Evolutionary conservation across 2,888 invertebrate genomes (phyloP).

Genomic region (Diabrotica balteata): DNA sequence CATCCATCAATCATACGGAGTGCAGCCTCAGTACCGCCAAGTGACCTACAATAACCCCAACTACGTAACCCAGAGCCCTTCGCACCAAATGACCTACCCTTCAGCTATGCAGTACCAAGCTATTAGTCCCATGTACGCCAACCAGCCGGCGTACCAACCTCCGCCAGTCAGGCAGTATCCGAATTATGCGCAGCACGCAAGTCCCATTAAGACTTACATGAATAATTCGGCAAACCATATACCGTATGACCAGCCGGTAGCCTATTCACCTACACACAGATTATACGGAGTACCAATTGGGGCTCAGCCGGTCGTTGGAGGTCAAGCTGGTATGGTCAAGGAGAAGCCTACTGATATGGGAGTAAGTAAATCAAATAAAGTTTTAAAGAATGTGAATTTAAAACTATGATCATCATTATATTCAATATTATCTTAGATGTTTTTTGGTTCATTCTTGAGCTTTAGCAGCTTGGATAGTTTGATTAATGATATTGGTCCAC

Average conservation of each 20-base stretch:
- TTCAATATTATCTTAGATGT: no score
- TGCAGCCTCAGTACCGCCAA: slow-evolving; percentile 50
- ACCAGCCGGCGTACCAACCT: slow-evolving; percentile 48
- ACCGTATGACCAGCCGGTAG: slow-evolving; percentile 45
- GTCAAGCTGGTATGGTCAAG: slow-evolving; percentile 1
- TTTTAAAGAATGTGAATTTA: no score
- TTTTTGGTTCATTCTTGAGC: no score
- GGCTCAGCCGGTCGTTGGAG: neutral
- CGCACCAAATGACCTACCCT: slow-evolving; percentile 46
- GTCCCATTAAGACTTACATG: slow-evolving; percentile 48
- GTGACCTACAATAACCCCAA: slow-evolving; percentile 41
- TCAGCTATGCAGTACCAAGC: slow-evolving; percentile 56
- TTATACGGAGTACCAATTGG: slow-evolving; percentile 41
- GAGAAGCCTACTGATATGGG: slow-evolving; percentile 17
- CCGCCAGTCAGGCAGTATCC: slow-evolving; percentile 48
- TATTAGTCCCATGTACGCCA: slow-evolving; percentile 52
- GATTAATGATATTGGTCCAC: no score
- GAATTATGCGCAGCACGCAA: slow-evolving; percentile 49
- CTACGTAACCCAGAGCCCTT: slow-evolving; percentile 43
- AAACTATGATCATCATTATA: no score
- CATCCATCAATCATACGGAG: slow-evolving; percentile 58
- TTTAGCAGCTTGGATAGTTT: no score
- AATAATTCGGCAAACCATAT: slow-evolving; percentile 53
- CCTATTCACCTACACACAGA: slow-evolving; percentile 45
- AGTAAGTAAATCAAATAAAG: slow-evolving; percentile 11